phyloP scores from a whole-genome alignment of 1,140 invertebrate species.

The Ceratina calcarata region DNA sequence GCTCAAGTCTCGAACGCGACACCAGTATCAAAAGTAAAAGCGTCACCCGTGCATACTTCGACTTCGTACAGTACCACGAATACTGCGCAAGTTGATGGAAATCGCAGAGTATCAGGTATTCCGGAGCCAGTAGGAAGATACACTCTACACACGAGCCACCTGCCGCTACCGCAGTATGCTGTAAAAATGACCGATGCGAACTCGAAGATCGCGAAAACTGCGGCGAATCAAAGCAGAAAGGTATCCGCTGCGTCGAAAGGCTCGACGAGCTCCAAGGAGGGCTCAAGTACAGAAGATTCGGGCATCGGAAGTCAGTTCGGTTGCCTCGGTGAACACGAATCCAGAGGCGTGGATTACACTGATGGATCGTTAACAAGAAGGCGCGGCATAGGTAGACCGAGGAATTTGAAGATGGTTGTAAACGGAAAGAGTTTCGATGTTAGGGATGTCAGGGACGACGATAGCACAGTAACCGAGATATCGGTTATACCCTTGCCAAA shows the following conservation, averaged over 20 bases:
- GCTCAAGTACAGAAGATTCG: conserved; percentile 82
- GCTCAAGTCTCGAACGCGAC: conserved; percentile 36
- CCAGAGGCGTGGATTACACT: conserved; percentile 69
- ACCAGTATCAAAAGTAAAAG: conserved; percentile 56
- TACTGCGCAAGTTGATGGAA: conserved; percentile 36
- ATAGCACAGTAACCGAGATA: conserved; percentile 82
- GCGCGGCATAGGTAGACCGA: conserved; percentile 77
- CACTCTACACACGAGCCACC: conserved; percentile 86
- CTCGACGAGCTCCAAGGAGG: conserved; percentile 78
- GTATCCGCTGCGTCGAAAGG: conserved; percentile 70
- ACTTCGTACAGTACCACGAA: conserved; percentile 47
- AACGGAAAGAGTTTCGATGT: conserved; percentile 83
- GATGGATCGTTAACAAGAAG: conserved; percentile 68
- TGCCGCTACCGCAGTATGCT: conserved; percentile 87
- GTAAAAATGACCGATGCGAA: conserved; percentile 83
- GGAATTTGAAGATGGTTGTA: conserved; percentile 82
- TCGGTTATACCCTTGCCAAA: conserved; percentile 82
- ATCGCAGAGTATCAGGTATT: conserved; percentile 60
- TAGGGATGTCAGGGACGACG: conserved; percentile 82
- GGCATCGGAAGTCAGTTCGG: conserved; percentile 83
- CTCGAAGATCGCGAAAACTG: conserved; percentile 87
- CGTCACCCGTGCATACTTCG: conserved; percentile 61
- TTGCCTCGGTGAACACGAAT: conserved; percentile 68
- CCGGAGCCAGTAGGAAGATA: conserved; percentile 81
- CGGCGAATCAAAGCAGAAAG: conserved; percentile 82